These are phyloP conservation scores for Teleogryllus oceanicus DNA, from an alignment of 2,888 invertebrate species.

Conservation along the genomic window DNA sequence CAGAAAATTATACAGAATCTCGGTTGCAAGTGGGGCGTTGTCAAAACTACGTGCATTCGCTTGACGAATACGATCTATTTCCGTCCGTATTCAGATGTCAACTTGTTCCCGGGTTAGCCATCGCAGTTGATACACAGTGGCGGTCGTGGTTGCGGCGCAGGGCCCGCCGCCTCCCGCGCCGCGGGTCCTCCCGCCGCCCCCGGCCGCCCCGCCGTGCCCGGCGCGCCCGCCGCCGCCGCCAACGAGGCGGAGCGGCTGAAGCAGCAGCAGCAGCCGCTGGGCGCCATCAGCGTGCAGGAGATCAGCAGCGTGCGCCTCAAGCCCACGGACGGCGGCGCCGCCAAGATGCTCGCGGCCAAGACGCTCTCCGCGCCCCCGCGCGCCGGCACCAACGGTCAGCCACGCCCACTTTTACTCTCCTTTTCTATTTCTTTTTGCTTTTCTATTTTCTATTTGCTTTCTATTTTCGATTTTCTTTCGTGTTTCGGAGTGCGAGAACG, in stretches of 20 bases:
- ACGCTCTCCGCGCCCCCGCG: constrained; percentile 78
- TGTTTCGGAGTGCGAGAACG: too few species aligned
- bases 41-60: too few species aligned
- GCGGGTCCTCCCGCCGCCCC: constrained; percentile 30
- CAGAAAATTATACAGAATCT: too few species aligned
- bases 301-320: constrained; percentile 78
- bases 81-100: too few species aligned
- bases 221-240: constrained; percentile 25
- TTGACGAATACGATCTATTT: too few species aligned
- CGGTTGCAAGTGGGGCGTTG: too few species aligned
- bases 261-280: constrained; percentile 67
- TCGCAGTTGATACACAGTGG: too few species aligned
- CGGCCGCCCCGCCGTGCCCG: constrained; percentile 39
- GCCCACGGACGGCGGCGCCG: constrained; percentile 68
- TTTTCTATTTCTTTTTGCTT: too few species aligned
- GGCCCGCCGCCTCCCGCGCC: constrained; percentile 32
- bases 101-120: too few species aligned
- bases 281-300: constrained; percentile 83
- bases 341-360: constrained; percentile 70
- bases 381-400: constrained; percentile 54
- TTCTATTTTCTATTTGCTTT: too few species aligned
- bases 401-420: rapidly evolving
- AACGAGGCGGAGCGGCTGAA: constrained; percentile 43
- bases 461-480: too few species aligned
- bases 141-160: too few species aligned